phyloP scores from a whole-genome alignment of 2,797 vertebrate species.

The Ciconia nigra region DNA sequence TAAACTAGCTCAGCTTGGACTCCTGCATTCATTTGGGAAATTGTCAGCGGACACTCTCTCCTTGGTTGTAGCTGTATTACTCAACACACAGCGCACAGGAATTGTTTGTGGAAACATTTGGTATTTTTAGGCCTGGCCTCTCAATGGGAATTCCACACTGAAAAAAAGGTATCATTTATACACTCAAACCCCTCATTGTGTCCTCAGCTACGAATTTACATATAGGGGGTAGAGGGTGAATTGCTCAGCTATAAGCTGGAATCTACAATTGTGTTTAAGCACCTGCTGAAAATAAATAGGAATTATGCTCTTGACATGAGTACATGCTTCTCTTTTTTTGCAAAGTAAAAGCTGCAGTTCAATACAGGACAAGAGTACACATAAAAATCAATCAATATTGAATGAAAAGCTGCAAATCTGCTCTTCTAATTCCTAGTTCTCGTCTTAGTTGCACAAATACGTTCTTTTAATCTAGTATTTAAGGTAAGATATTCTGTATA shows the following conservation, averaged over 20 bases:
- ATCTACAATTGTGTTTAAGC: conserved; percentile 25
- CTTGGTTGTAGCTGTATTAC: not conserved
- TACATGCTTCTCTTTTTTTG: not conserved
- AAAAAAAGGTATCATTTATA: conserved; percentile 6
- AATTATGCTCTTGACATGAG: conserved; percentile 33
- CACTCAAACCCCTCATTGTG: not conserved
- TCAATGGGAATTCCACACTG: conserved; percentile 33
- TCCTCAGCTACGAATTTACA: not conserved
- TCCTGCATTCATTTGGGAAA: not conserved
- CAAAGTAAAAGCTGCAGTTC: not conserved
- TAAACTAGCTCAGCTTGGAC: not conserved
- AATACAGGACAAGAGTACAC: not conserved
- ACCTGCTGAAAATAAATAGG: conserved; percentile 27
- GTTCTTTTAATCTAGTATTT: not conserved
- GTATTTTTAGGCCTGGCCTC: conserved; percentile 41
- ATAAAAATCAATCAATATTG: not conserved
- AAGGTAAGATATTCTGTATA: not conserved
- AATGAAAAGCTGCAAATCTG: not conserved
- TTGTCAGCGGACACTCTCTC: not conserved
- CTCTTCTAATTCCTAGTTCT: not conserved
- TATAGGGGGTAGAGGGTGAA: not conserved
- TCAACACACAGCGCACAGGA: not conserved
- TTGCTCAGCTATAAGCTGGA: not conserved
- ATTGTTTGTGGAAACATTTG: conserved; percentile 50
- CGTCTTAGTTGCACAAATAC: not conserved